Evolutionary conservation across 2,888 invertebrate species (phyloP).

Genomic region (Chromoteleia sp.): DNA sequence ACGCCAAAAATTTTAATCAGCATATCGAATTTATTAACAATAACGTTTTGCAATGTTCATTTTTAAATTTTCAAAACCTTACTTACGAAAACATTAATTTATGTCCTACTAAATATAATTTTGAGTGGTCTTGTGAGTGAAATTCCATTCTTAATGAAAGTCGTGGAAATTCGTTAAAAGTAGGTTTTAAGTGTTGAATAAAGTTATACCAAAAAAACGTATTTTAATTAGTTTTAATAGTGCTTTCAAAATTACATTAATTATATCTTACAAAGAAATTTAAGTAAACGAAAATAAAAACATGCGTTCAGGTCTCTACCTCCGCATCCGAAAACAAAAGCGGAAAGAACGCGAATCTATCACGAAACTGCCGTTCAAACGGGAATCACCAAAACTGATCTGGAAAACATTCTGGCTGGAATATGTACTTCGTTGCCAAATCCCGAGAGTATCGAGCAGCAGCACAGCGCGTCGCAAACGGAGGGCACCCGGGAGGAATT

Average conservation of each 20-base stretch:
- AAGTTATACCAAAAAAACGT: no score
- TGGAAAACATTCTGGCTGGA: conserved; percentile 90
- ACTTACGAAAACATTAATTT: no score
- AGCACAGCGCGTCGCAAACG: conserved; percentile 87
- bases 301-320: conserved; percentile 84
- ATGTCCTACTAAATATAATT: no score
- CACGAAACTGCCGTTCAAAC: conserved; percentile 93
- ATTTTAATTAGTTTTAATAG: no score
- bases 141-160: no score
- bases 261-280: no score
- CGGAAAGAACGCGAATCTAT: conserved; percentile 89
- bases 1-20: conserved; percentile 11
- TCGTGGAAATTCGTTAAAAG: no score
- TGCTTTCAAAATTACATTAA: no score
- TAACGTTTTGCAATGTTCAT: conserved; percentile 22
- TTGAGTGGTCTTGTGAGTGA: no score
- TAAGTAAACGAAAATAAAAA: no score
- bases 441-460: conserved; percentile 85
- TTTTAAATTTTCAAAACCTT: no score
- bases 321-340: conserved; percentile 85
- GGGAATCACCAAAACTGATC: conserved; percentile 89
- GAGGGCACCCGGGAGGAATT: conserved; percentile 89
- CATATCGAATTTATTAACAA: conserved; percentile 26
- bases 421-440: conserved; percentile 80
- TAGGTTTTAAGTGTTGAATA: no score